Conservation (phyloP, 2,113 vertebrate species). For the Anser brachyrhynchus region DNA sequence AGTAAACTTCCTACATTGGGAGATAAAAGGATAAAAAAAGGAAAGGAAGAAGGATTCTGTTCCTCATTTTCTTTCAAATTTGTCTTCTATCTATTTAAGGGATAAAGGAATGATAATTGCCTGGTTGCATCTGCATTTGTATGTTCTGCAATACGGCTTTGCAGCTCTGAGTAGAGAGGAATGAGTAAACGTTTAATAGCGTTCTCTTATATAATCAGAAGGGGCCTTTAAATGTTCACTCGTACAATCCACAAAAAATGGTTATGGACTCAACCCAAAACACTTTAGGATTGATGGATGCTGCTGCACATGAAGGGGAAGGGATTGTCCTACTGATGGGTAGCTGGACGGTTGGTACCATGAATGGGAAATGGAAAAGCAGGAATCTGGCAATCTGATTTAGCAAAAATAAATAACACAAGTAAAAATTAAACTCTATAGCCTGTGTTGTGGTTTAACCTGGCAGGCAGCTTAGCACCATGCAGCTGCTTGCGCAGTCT, state of each 20-base stretch:
- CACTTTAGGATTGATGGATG: conserved; percentile 8
- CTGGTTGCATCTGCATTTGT: conserved; percentile 17
- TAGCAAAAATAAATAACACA: not conserved
- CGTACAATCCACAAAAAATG: conserved; percentile 36
- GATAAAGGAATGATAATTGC: conserved; percentile 70
- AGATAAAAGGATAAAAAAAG: conserved; percentile 75
- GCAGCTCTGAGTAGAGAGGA: not conserved
- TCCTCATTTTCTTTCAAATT: conserved; percentile 72
- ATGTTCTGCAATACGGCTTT: conserved; percentile 7
- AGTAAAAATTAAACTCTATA: not conserved
- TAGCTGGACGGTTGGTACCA: not conserved
- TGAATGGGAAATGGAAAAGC: not conserved
- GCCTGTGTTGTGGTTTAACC: not conserved
- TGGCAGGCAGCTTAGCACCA: no score
- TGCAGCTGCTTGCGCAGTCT: no score
- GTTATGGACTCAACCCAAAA: conserved; percentile 40
- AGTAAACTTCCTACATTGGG: conserved; percentile 75
- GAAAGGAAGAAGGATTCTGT: conserved; percentile 66
- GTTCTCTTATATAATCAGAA: conserved; percentile 49
- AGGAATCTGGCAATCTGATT: not conserved
- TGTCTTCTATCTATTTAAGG: conserved; percentile 69
- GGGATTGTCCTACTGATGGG: not conserved
- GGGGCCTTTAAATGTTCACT: conserved; percentile 57
- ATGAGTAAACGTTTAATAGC: conserved; percentile 40
- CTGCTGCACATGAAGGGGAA: not conserved